Conservation (phyloP, 2,797 vertebrate genomes). For the Tapirus indicus region DNA sequence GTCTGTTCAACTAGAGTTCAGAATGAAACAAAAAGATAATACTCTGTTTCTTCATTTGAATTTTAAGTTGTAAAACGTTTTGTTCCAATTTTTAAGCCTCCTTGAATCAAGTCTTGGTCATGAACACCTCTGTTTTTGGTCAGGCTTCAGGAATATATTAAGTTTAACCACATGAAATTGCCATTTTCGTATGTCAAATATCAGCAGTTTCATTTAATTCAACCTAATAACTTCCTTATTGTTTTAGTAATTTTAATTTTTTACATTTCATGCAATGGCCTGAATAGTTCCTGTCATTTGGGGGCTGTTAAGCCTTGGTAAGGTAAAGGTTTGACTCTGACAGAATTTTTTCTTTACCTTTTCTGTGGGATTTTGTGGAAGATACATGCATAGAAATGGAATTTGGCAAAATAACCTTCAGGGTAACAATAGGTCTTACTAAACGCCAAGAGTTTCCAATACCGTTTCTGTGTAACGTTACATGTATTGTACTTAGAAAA, state of each 20-base stretch:
- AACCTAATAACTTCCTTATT: not conserved
- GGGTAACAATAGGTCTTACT: not conserved
- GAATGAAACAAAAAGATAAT: conserved; percentile 23
- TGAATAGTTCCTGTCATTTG: not conserved
- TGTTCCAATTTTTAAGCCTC: not conserved
- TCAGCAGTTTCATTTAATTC: not conserved
- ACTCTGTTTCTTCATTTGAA: conserved; percentile 4
- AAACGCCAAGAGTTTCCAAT: not conserved
- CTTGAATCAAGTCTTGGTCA: not conserved
- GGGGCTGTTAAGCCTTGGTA: not conserved
- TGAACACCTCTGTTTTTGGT: not conserved
- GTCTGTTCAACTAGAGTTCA: not conserved
- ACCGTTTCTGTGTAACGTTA: not conserved
- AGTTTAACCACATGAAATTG: not conserved
- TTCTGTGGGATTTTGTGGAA: not conserved
- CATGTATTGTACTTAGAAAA: not conserved
- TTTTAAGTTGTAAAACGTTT: conserved; percentile 22
- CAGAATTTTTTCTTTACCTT: not conserved
- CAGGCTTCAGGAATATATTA: not conserved
- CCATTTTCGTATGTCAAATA: not conserved
- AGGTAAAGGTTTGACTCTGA: not conserved
- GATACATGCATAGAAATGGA: not conserved
- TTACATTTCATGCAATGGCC: not conserved
- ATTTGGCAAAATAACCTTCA: not conserved
- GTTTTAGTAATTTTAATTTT: conserved; percentile 38